phyloP scores from a whole-genome alignment of 2,888 invertebrate genomes.

The Trisateles emortualis region DNA sequence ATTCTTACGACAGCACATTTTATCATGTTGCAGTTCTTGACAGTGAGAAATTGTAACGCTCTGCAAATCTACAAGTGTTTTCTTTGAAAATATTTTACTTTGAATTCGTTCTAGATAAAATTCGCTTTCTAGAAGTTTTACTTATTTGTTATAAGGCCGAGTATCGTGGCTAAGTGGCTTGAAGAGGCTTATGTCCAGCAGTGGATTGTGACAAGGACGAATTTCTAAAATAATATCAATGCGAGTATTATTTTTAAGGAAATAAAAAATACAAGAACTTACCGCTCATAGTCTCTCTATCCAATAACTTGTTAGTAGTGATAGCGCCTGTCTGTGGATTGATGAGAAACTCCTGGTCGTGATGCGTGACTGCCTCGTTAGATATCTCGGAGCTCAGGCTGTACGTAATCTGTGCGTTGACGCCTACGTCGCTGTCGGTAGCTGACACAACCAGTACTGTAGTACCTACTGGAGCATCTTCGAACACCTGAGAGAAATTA shows the following conservation, averaged over 20 bases:
- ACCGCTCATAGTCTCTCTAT: slow-evolving; percentile 93
- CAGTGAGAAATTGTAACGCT: neutral
- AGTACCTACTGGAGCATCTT: slow-evolving; percentile 96
- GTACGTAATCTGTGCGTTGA: slow-evolving; percentile 96
- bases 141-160: too few species aligned
- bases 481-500: slow-evolving; percentile 89
- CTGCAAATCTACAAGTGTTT: neutral
- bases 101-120: too few species aligned
- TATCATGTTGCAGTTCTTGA: neutral
- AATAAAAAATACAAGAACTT: slow-evolving; percentile 25
- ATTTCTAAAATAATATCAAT: too few species aligned
- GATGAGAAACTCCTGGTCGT: slow-evolving; percentile 93
- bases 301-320: slow-evolving; percentile 93
- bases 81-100: neutral
- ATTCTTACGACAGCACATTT: slow-evolving; percentile 2
- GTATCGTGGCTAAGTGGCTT: too few species aligned
- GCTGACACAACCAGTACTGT: slow-evolving; percentile 97
- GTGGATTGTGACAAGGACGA: too few species aligned
- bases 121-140: too few species aligned
- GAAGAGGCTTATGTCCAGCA: too few species aligned
- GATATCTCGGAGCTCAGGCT: slow-evolving; percentile 88
- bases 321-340: slow-evolving; percentile 98
- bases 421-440: slow-evolving; percentile 97
- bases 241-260: too few species aligned
- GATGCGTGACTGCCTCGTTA: slow-evolving; percentile 89